Evolutionary conservation across 1,140 invertebrate species (phyloP).

Genomic region (Anoplolepis gracilipes): DNA sequence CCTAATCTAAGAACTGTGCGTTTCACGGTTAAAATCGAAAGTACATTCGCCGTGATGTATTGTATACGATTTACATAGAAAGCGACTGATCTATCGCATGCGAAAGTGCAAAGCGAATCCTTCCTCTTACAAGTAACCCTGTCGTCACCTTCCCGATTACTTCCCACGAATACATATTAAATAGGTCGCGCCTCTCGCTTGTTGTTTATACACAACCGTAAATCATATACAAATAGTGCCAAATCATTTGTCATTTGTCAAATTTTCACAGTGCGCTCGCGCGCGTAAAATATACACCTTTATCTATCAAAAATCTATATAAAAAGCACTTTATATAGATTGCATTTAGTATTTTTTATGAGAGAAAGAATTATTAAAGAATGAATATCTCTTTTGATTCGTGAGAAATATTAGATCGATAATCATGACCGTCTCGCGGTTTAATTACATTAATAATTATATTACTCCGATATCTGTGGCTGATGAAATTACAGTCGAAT

Average conservation of each 20-base stretch:
- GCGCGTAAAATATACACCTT: not conserved
- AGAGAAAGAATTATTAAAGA: slow-evolving; percentile 1
- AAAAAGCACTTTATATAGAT: slow-evolving; percentile 43
- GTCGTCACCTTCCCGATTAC: slow-evolving; percentile 26
- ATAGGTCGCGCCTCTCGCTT: slow-evolving; percentile 32
- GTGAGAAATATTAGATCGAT: not conserved
- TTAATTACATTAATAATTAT: slow-evolving; percentile 58
- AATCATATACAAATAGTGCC: slow-evolving; percentile 22
- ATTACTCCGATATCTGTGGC: slow-evolving; percentile 27
- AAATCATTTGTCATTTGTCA: slow-evolving; percentile 37
- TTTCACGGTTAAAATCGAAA: slow-evolving; percentile 51
- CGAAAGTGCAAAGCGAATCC: slow-evolving; percentile 32
- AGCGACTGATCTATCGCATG: slow-evolving; percentile 10
- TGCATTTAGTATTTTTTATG: slow-evolving; percentile 33
- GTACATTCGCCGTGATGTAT: slow-evolving; percentile 22
- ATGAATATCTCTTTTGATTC: slow-evolving; percentile 34
- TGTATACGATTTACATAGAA: slow-evolving; percentile 46
- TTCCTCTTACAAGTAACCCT: slow-evolving; percentile 16
- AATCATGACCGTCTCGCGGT: not conserved
- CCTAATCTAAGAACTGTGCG: not conserved
- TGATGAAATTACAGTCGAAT: slow-evolving; percentile 45
- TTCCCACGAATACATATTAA: slow-evolving; percentile 43
- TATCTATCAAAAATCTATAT: slow-evolving; percentile 61
- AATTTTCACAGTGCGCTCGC: not conserved
- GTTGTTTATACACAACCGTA: not conserved